phyloP scores from a whole-genome alignment of 2,888 invertebrate species.

The Rotaria magnacalcarata region DNA sequence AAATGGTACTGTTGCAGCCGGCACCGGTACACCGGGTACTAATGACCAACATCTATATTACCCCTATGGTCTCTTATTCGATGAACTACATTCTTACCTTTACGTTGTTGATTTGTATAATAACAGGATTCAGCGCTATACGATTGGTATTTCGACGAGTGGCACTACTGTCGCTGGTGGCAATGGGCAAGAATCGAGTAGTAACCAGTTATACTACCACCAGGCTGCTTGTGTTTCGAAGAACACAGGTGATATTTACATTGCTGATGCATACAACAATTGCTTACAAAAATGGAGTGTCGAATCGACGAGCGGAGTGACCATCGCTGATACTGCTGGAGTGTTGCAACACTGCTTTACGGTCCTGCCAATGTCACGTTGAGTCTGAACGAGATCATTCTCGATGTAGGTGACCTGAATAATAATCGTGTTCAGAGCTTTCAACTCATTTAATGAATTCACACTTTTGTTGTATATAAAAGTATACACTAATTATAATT shows the following conservation, averaged over 20 bases:
- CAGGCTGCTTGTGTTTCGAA: not conserved
- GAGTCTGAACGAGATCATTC: too few species aligned
- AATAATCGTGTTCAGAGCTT: too few species aligned
- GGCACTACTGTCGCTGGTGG: not conserved
- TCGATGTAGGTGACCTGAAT: too few species aligned
- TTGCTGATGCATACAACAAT: not conserved
- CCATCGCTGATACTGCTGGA: too few species aligned
- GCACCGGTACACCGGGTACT: not conserved
- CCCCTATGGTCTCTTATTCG: not conserved
- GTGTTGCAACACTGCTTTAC: too few species aligned
- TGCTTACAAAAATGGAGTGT: not conserved
- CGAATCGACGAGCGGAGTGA: too few species aligned
- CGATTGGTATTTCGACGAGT: not conserved
- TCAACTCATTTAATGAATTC: too few species aligned
- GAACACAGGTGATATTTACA: not conserved
- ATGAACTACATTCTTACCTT: not conserved
- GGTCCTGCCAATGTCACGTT: too few species aligned
- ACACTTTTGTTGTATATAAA: too few species aligned
- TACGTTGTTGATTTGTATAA: not conserved
- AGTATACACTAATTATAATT: too few species aligned
- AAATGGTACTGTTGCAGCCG: not conserved
- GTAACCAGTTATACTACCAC: not conserved
- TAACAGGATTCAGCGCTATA: not conserved
- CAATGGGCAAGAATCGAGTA: not conserved
- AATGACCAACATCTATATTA: not conserved